phyloP scores from a whole-genome alignment of 1,140 invertebrate species.

The Spodoptera frugiperda region DNA sequence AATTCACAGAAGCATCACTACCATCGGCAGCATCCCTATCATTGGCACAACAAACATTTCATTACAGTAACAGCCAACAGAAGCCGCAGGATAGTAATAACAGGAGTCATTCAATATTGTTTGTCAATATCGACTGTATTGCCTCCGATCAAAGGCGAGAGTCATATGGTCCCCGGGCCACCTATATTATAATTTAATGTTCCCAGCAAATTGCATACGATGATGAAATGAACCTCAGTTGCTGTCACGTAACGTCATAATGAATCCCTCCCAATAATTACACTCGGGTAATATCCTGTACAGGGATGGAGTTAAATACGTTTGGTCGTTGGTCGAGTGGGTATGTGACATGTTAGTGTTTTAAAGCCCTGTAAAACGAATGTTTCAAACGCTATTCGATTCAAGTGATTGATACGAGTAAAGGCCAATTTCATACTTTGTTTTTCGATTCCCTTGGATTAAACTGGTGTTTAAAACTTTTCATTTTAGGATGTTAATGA shows the following conservation, averaged over 20 bases:
- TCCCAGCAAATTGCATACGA: conserved; percentile 59
- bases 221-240: conserved; percentile 52
- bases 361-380: too few relatives aligned
- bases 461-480: too few relatives aligned
- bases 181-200: conserved; percentile 55
- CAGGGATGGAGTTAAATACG: conserved; percentile 16
- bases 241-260: conserved; percentile 70
- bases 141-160: conserved; percentile 34
- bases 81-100: conserved; percentile 46
- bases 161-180: conserved; percentile 38
- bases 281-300: conserved; percentile 58
- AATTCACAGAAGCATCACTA: neutral
- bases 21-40: conserved; percentile 11
- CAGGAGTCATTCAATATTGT: conserved; percentile 33
- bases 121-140: conserved; percentile 43
- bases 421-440: too few relatives aligned
- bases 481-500: too few relatives aligned
- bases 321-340: neutral
- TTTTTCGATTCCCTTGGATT: too few relatives aligned
- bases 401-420: too few relatives aligned
- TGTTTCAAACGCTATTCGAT: too few relatives aligned
- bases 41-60: conserved; percentile 50
- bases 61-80: conserved; percentile 47
- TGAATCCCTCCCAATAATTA: conserved; percentile 68
- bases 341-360: neutral